These are phyloP conservation scores for Nemoura dubitans DNA, from an alignment of 2,888 invertebrate genomes.

Conservation along the genomic window DNA sequence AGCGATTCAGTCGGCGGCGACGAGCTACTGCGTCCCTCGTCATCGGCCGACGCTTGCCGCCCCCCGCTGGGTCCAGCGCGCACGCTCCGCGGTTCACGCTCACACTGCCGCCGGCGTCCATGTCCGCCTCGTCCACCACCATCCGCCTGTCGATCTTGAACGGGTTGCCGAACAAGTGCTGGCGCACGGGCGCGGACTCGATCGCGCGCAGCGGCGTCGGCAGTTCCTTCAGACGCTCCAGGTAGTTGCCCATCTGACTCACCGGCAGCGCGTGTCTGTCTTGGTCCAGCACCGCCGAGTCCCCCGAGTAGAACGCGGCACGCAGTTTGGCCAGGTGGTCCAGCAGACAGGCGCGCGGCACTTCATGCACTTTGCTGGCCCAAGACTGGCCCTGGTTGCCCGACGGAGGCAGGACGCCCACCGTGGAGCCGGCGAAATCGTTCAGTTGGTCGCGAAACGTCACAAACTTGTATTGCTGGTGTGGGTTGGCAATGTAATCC, in stretches of 20 bases:
- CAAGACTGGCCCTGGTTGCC: constrained; percentile 51
- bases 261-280: constrained; percentile 95
- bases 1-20: no score
- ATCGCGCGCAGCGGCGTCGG: constrained; percentile 89
- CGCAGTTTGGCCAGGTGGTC: constrained; percentile 96
- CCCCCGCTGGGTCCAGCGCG: constrained; percentile 64
- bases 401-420: constrained; percentile 67
- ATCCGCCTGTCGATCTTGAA: constrained; percentile 98
- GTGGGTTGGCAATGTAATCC: background rate
- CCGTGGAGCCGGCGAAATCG: constrained; percentile 79
- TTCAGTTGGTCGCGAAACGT: constrained; percentile 81
- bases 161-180: constrained; percentile 99
- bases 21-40: constrained; percentile 53
- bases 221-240: constrained; percentile 95
- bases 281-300: no score
- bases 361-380: constrained; percentile 68
- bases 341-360: constrained; percentile 85
- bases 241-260: constrained; percentile 99
- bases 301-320: constrained; percentile 71
- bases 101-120: constrained; percentile 70
- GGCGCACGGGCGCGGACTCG: constrained; percentile 92
- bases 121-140: constrained; percentile 97
- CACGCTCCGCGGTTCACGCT: constrained; percentile 55
- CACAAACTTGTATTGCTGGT: background rate
- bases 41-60: constrained; percentile 76